Evolutionary conservation across 2,797 vertebrate genomes (phyloP), one percentile per base, ranked within the genome.

Genomic region (Channa striata): DNA sequence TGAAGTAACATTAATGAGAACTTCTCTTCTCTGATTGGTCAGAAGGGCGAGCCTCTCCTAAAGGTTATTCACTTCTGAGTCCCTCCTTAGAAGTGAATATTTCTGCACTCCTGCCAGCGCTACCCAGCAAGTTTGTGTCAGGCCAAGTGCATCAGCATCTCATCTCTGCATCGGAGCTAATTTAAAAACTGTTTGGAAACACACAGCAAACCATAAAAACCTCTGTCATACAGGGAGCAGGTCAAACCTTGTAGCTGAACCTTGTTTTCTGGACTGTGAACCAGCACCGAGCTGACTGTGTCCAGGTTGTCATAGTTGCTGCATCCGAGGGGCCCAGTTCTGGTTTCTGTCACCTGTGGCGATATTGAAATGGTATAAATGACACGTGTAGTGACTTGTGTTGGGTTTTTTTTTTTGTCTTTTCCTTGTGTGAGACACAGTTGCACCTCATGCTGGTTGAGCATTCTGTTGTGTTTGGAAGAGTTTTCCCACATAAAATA

Each of bases 291-390:
- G 91, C 97, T 99, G 93, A 99, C 97, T 30, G 97, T 98, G 94
- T 99, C 97, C 83, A 99, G 95, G 93, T 99, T 99, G 95, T 99
- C 97, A 88, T 99, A 99, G 94, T 99, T 99, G 94, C 97, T 99
- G 94, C 97, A 99, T 89, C 97, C 97, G 2, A 99, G 96, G 6
- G 97, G 97, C 53, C 97, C 97, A 0, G 97, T 99, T 86, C 97
- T 93, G 2, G 97, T 99, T 93, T 99, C 97, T 13, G 97, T 98
- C 83, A 99, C 97, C 97, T 99, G 84, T 43, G 65, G 33, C 25
- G 13, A 83, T 1, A 66, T 16, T 2, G 37, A 65, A 11, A 52
- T 39, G 59, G 30, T 9, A 14, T n/a, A 1, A 53, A 44, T 3
- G 2, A 33, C 17, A 10, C 11, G n/a, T n/a, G 11, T 34, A 4